Evolutionary conservation across 2,888 invertebrate species (phyloP).

Genomic region (Synergus itoensis): DNA sequence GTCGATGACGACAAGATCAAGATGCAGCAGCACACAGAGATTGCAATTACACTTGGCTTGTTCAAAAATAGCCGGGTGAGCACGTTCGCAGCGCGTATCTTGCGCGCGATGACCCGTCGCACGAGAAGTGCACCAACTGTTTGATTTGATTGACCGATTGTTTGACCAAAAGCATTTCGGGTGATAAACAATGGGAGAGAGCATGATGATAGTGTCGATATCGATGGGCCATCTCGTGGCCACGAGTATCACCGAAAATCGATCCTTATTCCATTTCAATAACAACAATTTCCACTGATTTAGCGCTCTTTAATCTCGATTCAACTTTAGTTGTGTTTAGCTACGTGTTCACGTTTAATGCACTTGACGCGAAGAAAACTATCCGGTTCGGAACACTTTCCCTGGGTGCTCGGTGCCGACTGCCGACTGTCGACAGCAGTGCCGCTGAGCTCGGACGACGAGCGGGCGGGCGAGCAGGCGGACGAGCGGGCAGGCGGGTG

Average conservation of each 20-base stretch:
- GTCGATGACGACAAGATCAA: not conserved
- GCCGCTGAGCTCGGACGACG: conserved; percentile 60
- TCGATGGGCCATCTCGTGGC: not conserved
- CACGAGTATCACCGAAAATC: not conserved
- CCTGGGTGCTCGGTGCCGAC: conserved; percentile 74
- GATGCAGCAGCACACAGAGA: not conserved
- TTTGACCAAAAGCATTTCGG: not conserved
- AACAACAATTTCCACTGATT: not conserved
- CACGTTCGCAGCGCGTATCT: not conserved
- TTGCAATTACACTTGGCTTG: not conserved
- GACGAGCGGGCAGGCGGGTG: conserved; percentile 69
- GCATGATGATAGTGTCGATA: not conserved
- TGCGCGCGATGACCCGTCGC: conserved; percentile 6
- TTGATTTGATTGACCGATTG: conserved; percentile 5
- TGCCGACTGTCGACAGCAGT: conserved; percentile 71
- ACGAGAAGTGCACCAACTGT: conserved; percentile 7
- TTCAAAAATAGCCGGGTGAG: not conserved
- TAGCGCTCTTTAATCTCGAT: not conserved
- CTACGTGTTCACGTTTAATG: not conserved
- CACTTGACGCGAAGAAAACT: not conserved
- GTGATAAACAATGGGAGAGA: not conserved
- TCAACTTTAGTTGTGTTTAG: no score
- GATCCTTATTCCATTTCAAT: not conserved
- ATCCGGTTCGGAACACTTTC: conserved; percentile 57
- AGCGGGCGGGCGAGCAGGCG: no score